Evolutionary conservation across 2,888 invertebrate species (phyloP).

Genomic region (Heliconius sara): DNA sequence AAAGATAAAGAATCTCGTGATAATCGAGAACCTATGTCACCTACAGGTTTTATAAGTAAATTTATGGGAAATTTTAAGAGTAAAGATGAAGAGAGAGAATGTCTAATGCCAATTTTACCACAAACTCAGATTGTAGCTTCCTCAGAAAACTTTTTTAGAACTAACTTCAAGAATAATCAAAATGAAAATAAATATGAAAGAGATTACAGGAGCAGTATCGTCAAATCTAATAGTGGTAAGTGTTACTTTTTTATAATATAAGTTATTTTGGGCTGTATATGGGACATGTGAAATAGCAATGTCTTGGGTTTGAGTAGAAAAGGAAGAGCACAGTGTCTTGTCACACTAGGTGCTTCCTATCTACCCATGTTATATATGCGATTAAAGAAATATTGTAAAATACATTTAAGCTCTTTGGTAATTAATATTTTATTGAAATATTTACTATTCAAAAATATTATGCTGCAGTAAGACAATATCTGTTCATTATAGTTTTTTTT

Average conservation of each 20-base stretch:
- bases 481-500: no score
- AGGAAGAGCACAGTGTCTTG: background rate
- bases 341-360: background rate
- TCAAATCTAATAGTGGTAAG: slow-evolving; percentile 76
- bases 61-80: slow-evolving; percentile 77
- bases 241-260: slow-evolving; percentile 37
- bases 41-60: slow-evolving; percentile 74
- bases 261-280: background rate
- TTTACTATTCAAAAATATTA: no score
- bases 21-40: slow-evolving; percentile 65
- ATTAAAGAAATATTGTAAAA: no score
- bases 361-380: background rate
- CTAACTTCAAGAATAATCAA: slow-evolving; percentile 75
- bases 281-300: background rate
- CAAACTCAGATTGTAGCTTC: slow-evolving; percentile 76
- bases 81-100: slow-evolving; percentile 76
- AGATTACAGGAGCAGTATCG: slow-evolving; percentile 71
- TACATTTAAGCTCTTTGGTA: no score
- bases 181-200: slow-evolving; percentile 68
- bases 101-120: slow-evolving; percentile 61
- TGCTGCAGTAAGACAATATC: no score
- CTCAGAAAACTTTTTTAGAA: slow-evolving; percentile 78
- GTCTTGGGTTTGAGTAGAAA: background rate
- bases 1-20: slow-evolving; percentile 60
- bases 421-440: no score